phyloP scores from a whole-genome alignment of 2,797 vertebrate species.

The Ptychobarbus kaznakovi region DNA sequence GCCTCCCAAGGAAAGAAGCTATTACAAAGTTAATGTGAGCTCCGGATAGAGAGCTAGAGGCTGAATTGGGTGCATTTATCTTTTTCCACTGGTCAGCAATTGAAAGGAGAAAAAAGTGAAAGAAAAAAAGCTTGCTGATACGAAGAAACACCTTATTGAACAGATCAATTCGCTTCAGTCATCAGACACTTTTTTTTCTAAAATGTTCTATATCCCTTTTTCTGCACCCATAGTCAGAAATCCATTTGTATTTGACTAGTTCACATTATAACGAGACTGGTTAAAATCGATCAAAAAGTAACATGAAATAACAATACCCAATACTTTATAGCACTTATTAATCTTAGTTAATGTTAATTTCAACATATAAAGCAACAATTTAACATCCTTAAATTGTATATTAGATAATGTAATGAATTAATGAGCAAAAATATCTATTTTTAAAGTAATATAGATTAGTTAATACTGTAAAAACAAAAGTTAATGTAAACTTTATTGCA shows the following conservation, averaged over 20 bases:
- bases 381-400: not conserved
- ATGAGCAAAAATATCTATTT: not conserved
- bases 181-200: slow-evolving; percentile 47
- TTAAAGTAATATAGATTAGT: not conserved
- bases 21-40: slow-evolving; percentile 83
- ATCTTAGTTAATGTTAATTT: not conserved
- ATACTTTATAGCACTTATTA: not conserved
- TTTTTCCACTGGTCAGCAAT: slow-evolving; percentile 83
- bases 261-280: not conserved
- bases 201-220: slow-evolving; percentile 11
- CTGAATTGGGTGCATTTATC: slow-evolving; percentile 82
- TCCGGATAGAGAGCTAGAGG: slow-evolving; percentile 74
- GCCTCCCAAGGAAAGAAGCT: slow-evolving; percentile 79
- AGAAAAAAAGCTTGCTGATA: slow-evolving; percentile 71
- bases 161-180: slow-evolving; percentile 62
- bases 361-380: not conserved
- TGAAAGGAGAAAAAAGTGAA: slow-evolving; percentile 67
- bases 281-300: not conserved
- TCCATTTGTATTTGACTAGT: not conserved
- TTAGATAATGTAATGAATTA: not conserved
- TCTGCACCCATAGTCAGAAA: not conserved
- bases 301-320: not conserved
- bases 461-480: not conserved
- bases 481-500: not conserved
- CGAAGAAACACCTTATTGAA: slow-evolving; percentile 65